A percentile compares a stretch with the other conserved stretches of the same genome.
phyloP scores from a whole-genome alignment of 2,888 invertebrate genomes.

The Amphipyra berbera region DNA sequence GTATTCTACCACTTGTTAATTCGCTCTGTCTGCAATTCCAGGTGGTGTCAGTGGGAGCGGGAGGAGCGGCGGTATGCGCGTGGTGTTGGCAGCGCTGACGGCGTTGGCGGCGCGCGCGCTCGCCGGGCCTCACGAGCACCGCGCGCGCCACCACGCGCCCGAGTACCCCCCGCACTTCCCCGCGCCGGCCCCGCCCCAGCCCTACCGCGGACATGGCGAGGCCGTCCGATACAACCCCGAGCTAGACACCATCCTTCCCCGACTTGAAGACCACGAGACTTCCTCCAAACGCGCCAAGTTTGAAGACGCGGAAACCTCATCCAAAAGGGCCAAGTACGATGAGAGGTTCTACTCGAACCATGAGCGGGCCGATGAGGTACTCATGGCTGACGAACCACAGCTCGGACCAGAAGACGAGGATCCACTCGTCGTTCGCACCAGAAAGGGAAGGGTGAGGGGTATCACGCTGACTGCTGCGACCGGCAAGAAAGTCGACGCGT shows the following conservation, averaged over 20 bases:
- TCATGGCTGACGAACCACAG: conserved; percentile 84
- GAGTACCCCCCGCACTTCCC: conserved; percentile 81
- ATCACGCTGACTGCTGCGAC: conserved; percentile 93
- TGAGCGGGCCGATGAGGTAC: conserved; percentile 79
- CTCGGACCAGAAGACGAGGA: conserved; percentile 90
- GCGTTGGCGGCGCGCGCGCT: conserved; percentile 86
- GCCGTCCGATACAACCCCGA: conserved; percentile 89
- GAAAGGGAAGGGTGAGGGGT: conserved; percentile 94
- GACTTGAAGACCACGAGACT: conserved; percentile 83
- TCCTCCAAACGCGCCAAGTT: conserved; percentile 80
- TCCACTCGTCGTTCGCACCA: conserved; percentile 93
- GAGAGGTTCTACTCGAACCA: conserved; percentile 83
- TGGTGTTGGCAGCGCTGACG: conserved; percentile 85
- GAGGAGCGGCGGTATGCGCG: conserved; percentile 86
- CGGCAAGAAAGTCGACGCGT: conserved; percentile 95
- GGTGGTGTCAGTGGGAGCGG: conserved; percentile 83
- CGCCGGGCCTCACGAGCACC: conserved; percentile 87
- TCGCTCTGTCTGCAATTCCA: conserved; percentile 61
- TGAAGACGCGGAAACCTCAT: conserved; percentile 79
- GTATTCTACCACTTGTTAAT: not conserved
- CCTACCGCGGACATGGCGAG: conserved; percentile 89
- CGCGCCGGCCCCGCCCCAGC: conserved; percentile 80
- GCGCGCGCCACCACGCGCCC: conserved; percentile 87
- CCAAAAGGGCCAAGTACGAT: conserved; percentile 81
- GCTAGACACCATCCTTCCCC: conserved; percentile 86